Conservation (phyloP, 2,797 vertebrate species). For the Tympanoctomys barrerae region DNA sequence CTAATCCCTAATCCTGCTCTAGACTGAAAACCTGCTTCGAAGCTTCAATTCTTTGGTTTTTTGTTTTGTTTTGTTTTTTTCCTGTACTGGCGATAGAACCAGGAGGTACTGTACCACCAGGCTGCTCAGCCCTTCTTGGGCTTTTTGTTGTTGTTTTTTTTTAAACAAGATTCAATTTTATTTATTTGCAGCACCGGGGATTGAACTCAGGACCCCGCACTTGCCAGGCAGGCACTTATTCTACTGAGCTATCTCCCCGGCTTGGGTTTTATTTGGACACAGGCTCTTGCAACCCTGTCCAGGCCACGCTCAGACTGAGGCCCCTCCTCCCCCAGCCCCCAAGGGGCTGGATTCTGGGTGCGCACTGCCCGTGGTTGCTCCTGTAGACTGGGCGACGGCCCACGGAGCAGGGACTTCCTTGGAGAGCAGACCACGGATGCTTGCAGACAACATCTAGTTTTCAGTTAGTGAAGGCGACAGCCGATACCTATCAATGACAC, state of each 20-base stretch:
- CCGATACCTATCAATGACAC: accelerated
- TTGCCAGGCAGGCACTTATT: no score
- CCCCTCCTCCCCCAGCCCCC: neutral
- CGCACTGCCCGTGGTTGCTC: accelerated
- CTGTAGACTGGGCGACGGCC: no score
- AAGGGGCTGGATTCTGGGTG: neutral
- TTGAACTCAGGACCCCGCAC: no score
- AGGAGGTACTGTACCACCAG: neutral
- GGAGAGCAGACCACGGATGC: accelerated
- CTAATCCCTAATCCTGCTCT: no score
- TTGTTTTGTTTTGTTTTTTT: neutral
- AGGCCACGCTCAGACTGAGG: neutral
- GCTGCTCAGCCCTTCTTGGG: neutral
- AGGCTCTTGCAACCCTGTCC: neutral
- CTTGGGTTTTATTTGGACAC: neutral
- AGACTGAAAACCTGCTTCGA: neutral
- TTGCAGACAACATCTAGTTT: neutral
- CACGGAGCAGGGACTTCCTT: no score
- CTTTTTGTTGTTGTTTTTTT: neutral
- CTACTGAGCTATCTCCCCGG: no score
- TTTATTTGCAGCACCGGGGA: no score
- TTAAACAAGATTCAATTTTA: no score
- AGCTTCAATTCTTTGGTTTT: neutral
- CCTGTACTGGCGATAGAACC: neutral
- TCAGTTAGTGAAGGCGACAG: neutral